Conservation (phyloP, 2,113 vertebrate species). For the Pygoscelis adeliae region DNA sequence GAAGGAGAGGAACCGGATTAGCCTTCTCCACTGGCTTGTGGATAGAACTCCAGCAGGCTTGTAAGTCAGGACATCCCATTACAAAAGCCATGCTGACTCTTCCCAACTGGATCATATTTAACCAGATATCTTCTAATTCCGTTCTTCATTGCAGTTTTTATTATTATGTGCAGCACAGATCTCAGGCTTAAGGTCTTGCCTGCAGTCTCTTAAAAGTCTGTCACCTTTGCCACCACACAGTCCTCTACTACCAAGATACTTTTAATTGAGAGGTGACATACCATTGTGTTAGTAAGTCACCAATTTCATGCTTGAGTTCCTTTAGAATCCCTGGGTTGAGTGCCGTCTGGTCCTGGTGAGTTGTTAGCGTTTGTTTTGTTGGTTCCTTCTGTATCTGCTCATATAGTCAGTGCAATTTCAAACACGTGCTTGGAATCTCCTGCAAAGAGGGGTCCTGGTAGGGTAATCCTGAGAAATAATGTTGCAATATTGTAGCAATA, state of each 20-base stretch:
- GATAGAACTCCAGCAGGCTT: background rate
- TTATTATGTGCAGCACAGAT: background rate
- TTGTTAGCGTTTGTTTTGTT: background rate
- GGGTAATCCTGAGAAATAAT: background rate
- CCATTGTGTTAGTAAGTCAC: background rate
- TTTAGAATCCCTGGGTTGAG: background rate
- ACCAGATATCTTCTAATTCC: background rate
- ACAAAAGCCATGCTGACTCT: background rate
- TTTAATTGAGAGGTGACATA: constrained; percentile 19
- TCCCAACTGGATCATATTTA: background rate
- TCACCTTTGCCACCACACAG: background rate
- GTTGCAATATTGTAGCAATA: background rate
- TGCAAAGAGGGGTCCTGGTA: background rate
- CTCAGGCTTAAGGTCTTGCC: background rate
- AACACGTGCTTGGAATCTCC: no score
- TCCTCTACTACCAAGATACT: background rate
- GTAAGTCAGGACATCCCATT: background rate
- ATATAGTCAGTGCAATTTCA: background rate
- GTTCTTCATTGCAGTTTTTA: background rate
- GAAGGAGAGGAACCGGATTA: background rate
- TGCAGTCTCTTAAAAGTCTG: background rate
- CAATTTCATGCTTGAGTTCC: background rate
- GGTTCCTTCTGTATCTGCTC: background rate
- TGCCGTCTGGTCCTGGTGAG: background rate
- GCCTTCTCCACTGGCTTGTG: background rate